These are phyloP conservation scores for Philhelius pedissequus DNA, from an alignment of 2,888 invertebrate species.

Conservation along the genomic window DNA sequence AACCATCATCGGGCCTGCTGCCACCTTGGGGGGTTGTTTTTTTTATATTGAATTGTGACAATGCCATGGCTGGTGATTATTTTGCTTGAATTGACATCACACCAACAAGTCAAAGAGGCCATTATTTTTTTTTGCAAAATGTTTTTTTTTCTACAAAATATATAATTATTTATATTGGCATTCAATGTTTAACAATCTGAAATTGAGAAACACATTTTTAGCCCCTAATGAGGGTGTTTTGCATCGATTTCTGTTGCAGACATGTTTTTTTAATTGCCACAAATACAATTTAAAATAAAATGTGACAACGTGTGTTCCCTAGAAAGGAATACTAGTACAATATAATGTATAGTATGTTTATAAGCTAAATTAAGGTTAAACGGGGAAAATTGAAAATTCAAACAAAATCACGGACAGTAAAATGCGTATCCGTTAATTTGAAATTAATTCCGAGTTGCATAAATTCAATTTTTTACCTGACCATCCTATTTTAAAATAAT, in stretches of 20 bases:
- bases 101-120: not conserved
- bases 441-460: constrained; percentile 14
- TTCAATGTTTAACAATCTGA: not conserved
- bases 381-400: not conserved
- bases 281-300: not conserved
- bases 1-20: not conserved
- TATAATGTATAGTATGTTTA: not conserved
- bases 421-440: not conserved
- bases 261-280: constrained; percentile 51
- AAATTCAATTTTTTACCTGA: not conserved
- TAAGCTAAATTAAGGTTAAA: not conserved
- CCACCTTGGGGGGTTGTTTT: not conserved
- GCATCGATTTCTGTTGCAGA: constrained; percentile 24
- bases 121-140: not conserved
- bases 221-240: constrained; percentile 32
- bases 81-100: constrained; percentile 5
- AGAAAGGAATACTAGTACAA: too few species aligned
- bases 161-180: not conserved
- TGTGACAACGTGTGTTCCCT: not conserved
- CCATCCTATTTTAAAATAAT: not conserved
- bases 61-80: not conserved
- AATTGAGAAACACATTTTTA: constrained; percentile 8
- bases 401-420: not conserved
- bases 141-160: not conserved
- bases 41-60: not conserved